Base-by-base conservation (phyloP, 2,113 vertebrate genomes). In the Nymphicus hollandicus region DNA sequence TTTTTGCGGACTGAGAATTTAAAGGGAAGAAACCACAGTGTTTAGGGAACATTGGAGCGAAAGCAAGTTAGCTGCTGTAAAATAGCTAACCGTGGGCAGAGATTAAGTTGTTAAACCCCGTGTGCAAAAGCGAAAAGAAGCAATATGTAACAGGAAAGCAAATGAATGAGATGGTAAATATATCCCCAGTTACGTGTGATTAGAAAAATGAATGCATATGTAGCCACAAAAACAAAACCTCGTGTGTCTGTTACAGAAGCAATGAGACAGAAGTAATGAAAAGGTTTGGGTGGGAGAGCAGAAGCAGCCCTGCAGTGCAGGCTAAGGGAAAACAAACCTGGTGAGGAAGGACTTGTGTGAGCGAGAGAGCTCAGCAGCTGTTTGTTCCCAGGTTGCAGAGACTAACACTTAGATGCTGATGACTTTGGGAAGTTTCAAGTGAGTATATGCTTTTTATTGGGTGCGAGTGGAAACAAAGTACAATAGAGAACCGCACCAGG, bases 361-460 rank as follows among this genome's bases (percentile, higher is more conserved):
- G 55, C 35, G 68, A 46, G 84, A 46, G 84, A 65, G 41, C 78
- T 56, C 18, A 17, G 87, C 68, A 58, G 55, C 56, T 70, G 65
- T 86, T 96, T 93, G 86, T 65, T 94, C 88, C 88, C 72, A 69
- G 44, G 35, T 8, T 83, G 64, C 60, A 44, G 72, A 33, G 76
- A 8, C 64, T 95, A 31, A 70, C 92, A 84, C 77, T 16, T 78
- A 50, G 69, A 71, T 86, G 90, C 81, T 93, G 95, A 95, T 95
- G 83, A 47, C 76, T 93, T 53, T 50, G 85, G 80, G 88, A 74
- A 87, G 87, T 91, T 56, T 79, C 88, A 88, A 94, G 86, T 76
- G 90, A 60, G 24, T 35, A 1, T 55, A 10, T 81, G 83, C 39
- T 81, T 72, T 92, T 81, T 74, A 43, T 65, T 89, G 64, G 50